Conservation (phyloP, 2,888 invertebrate species). For the Antheraea yamamai region DNA sequence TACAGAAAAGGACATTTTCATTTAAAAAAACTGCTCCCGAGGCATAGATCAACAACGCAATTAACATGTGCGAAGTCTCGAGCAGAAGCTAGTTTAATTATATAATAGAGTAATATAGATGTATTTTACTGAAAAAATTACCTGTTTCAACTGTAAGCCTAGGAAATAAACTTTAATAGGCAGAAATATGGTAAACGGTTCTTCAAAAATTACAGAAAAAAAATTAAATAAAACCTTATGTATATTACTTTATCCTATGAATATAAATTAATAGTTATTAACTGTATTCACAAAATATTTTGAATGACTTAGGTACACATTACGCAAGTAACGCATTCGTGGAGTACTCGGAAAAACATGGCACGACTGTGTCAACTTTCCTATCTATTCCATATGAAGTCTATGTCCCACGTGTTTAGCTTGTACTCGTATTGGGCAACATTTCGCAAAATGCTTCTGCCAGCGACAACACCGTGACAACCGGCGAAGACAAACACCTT, state of each 20-base stretch:
- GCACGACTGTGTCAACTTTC: slow-evolving; percentile 46
- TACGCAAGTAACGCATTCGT: slow-evolving; percentile 3
- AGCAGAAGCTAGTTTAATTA: too few species aligned
- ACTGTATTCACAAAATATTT: slow-evolving; percentile 7
- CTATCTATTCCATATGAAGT: slow-evolving; percentile 54
- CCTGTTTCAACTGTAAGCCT: too few species aligned
- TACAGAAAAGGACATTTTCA: background rate
- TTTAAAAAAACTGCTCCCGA: too few species aligned
- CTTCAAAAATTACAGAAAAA: too few species aligned
- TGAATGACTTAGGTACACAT: background rate
- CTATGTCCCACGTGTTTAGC: slow-evolving; percentile 53
- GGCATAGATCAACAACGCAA: too few species aligned
- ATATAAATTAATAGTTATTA: background rate
- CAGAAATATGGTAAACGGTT: too few species aligned
- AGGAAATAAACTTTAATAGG: too few species aligned
- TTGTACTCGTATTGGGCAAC: slow-evolving; percentile 59
- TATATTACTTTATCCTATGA: too few species aligned
- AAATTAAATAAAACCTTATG: too few species aligned
- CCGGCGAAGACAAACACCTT: slow-evolving; percentile 73
- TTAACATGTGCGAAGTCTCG: too few species aligned
- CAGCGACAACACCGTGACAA: slow-evolving; percentile 73
- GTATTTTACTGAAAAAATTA: too few species aligned
- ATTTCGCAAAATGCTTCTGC: slow-evolving; percentile 74
- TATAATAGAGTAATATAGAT: too few species aligned
- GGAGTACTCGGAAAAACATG: slow-evolving; percentile 25